Conservation (phyloP, 2,113 vertebrate genomes). For the Tretioscincus oriximinensis region DNA sequence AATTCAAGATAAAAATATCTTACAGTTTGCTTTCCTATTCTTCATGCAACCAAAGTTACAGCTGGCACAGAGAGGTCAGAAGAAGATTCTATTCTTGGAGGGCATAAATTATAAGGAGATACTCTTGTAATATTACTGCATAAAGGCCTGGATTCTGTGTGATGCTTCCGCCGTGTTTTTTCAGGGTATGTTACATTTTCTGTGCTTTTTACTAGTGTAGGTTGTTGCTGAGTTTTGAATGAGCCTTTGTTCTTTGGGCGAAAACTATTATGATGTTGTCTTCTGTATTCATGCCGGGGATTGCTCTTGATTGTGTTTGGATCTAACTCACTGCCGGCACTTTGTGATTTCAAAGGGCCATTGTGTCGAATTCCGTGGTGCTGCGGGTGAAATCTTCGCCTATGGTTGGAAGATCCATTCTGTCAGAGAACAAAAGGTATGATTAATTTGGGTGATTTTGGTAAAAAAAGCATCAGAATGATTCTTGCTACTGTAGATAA, state of each 20-base stretch:
- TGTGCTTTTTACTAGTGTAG: slow-evolving; percentile 54
- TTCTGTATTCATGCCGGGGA: slow-evolving; percentile 71
- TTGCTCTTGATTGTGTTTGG: slow-evolving; percentile 47
- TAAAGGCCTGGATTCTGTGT: slow-evolving; percentile 59
- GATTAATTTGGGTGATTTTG: not conserved
- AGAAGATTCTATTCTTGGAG: slow-evolving; percentile 73
- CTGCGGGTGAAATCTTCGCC: slow-evolving; percentile 75
- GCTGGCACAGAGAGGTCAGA: slow-evolving; percentile 75
- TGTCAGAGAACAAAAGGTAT: slow-evolving; percentile 54
- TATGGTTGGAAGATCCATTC: slow-evolving; percentile 72
- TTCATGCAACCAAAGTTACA: slow-evolving; percentile 74
- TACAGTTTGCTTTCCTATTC: slow-evolving; percentile 8
- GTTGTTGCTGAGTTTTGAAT: slow-evolving; percentile 64
- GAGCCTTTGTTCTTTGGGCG: slow-evolving; percentile 75
- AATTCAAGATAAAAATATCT: slow-evolving; percentile 45
- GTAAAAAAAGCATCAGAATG: not conserved
- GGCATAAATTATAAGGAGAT: slow-evolving; percentile 73
- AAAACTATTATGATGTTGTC: slow-evolving; percentile 72
- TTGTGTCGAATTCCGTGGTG: slow-evolving; percentile 68
- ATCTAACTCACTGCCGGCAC: slow-evolving; percentile 58
- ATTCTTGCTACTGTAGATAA: not conserved
- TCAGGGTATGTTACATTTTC: slow-evolving; percentile 54
- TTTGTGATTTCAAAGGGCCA: slow-evolving; percentile 66
- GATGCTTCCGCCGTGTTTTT: slow-evolving; percentile 68
- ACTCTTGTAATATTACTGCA: slow-evolving; percentile 57